phyloP scores from a whole-genome alignment of 2,113 vertebrate species.

The Tychaedon coryphoeus region DNA sequence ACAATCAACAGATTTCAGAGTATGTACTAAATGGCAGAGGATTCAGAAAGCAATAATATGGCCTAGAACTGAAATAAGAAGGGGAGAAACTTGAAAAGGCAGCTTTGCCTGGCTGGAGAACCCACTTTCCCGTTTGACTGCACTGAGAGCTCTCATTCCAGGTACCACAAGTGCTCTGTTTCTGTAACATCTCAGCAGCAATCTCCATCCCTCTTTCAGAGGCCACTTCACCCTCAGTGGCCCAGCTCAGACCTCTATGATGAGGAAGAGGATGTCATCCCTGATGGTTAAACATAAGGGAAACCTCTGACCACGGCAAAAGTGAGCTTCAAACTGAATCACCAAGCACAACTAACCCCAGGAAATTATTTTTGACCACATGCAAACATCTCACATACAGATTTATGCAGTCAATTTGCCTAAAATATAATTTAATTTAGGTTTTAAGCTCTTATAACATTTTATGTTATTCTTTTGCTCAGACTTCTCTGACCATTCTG shows the following conservation, averaged over 20 bases:
- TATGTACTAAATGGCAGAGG: background rate
- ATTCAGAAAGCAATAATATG: background rate
- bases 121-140: background rate
- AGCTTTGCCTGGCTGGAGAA: background rate
- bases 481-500: background rate
- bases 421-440: background rate
- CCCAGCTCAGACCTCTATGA: background rate
- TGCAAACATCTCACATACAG: background rate
- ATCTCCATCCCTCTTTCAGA: background rate
- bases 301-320: background rate
- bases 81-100: background rate
- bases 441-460: background rate
- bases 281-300: background rate
- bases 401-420: background rate
- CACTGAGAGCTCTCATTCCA: background rate
- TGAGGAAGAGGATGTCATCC: background rate
- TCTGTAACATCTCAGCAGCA: background rate
- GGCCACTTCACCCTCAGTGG: background rate
- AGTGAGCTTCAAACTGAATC: background rate
- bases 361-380: background rate
- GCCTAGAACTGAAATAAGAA: background rate
- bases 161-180: accelerated
- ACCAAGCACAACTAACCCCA: background rate
- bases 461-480: background rate
- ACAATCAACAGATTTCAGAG: background rate